These are phyloP conservation scores for Plemyria rubiginata DNA, from an alignment of 2,888 invertebrate genomes.

Conservation along the genomic window DNA sequence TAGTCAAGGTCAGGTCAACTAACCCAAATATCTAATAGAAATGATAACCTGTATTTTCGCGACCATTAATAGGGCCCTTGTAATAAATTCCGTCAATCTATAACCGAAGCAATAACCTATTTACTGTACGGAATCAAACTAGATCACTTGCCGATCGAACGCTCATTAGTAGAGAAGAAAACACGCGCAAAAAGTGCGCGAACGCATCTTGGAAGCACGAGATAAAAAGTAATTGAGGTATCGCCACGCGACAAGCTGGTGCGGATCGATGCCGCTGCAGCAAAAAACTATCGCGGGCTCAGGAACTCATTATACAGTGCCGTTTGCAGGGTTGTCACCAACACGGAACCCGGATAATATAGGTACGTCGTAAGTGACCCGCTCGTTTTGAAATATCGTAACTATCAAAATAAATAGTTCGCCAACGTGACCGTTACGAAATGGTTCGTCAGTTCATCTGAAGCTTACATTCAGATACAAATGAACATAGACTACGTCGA, in stretches of 20 bases:
- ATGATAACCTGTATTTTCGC: background rate
- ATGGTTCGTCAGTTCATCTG: background rate
- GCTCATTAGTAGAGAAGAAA: slow-evolving; percentile 47
- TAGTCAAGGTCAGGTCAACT: slow-evolving; percentile 3
- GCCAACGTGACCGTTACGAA: background rate
- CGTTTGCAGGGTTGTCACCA: slow-evolving; percentile 16
- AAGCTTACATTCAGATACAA: background rate
- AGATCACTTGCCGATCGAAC: slow-evolving; percentile 51
- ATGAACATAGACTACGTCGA: background rate
- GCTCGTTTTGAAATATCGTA: background rate
- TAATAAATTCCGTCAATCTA: background rate
- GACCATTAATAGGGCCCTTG: background rate
- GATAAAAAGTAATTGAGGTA: slow-evolving; percentile 47
- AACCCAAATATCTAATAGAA: background rate
- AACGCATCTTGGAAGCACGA: slow-evolving; percentile 45
- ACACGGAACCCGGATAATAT: slow-evolving; percentile 8
- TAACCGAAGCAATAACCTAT: slow-evolving; percentile 18
- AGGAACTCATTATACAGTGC: slow-evolving; percentile 47
- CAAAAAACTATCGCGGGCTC: slow-evolving; percentile 61
- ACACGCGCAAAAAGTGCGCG: slow-evolving; percentile 45
- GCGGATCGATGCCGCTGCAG: slow-evolving; percentile 32
- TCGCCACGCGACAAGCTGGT: slow-evolving; percentile 47
- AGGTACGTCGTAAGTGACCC: background rate
- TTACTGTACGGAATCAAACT: slow-evolving; percentile 40
- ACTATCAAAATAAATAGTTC: background rate